Conservation (phyloP, 2,113 vertebrate species). For the Neotragus pygmaeus region DNA sequence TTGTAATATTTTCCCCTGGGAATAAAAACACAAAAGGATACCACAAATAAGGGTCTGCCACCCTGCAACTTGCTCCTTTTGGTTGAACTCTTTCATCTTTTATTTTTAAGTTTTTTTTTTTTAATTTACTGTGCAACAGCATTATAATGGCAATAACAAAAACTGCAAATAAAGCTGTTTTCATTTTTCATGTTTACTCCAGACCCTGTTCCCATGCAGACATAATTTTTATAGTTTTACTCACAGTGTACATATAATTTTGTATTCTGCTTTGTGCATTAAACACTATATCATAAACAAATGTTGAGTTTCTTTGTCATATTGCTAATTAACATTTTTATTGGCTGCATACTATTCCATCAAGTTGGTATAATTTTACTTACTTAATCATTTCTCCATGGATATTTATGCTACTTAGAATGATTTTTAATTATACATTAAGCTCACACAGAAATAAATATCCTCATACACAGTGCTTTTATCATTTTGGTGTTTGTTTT, state of each 20-base stretch:
- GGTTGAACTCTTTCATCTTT: constrained; percentile 15
- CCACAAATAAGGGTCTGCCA: not conserved
- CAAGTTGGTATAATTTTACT: constrained; percentile 15
- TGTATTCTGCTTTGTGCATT: not conserved
- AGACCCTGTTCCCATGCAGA: not conserved
- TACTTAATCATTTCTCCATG: not conserved
- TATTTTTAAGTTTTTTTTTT: not conserved
- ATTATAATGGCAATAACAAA: constrained; percentile 38
- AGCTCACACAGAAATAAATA: not conserved
- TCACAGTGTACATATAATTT: not conserved
- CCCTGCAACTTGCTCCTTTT: not conserved
- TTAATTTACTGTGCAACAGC: not conserved
- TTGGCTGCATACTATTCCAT: constrained; percentile 44
- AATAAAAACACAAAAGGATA: not conserved
- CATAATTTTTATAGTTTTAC: constrained; percentile 11
- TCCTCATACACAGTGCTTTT: not conserved
- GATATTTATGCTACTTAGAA: not conserved
- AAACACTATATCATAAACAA: not conserved
- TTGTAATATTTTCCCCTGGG: not conserved
- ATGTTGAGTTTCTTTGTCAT: not conserved
- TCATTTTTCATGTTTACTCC: constrained; percentile 31
- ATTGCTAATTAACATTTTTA: constrained; percentile 41
- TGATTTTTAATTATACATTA: not conserved
- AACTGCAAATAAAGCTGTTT: constrained; percentile 46
- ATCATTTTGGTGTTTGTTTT: not conserved